Conservation (phyloP, 2,888 invertebrate genomes). For the Laspeyria flexula region DNA sequence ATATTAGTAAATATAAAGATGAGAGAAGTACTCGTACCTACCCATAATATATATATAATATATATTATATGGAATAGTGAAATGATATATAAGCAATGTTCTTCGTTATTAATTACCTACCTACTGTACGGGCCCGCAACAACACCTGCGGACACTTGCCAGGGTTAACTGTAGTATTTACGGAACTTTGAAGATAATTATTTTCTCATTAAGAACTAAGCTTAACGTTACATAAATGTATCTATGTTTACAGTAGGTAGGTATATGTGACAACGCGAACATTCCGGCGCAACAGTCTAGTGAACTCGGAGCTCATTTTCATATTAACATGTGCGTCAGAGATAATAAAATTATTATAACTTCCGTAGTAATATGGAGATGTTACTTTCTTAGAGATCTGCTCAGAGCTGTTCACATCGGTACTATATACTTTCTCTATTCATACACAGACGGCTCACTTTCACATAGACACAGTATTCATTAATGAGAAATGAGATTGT, state of each 20-base stretch:
- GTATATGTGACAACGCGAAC: no score
- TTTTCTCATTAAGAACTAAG: constrained; percentile 17
- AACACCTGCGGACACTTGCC: background rate
- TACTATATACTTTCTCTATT: constrained; percentile 78
- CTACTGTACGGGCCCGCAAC: background rate
- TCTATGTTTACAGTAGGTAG: no score
- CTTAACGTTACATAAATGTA: no score
- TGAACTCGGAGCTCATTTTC: constrained; percentile 15
- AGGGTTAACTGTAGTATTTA: no score
- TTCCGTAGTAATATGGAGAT: constrained; percentile 51
- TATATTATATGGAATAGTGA: no score
- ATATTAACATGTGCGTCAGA: background rate
- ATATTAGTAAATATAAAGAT: no score
- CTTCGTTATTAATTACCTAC: no score
- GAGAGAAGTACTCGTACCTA: no score
- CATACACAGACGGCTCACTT: constrained; percentile 74
- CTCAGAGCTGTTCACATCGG: constrained; percentile 55
- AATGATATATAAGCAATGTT: no score
- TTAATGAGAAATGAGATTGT: constrained; percentile 70
- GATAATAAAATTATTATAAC: constrained; percentile 39
- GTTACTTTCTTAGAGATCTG: constrained; percentile 68
- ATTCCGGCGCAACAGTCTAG: no score
- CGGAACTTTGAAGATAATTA: constrained; percentile 11
- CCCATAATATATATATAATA: no score
- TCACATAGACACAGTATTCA: constrained; percentile 63